Conservation (phyloP, 2,888 invertebrate species). For the Drosophila percnosoma region DNA sequence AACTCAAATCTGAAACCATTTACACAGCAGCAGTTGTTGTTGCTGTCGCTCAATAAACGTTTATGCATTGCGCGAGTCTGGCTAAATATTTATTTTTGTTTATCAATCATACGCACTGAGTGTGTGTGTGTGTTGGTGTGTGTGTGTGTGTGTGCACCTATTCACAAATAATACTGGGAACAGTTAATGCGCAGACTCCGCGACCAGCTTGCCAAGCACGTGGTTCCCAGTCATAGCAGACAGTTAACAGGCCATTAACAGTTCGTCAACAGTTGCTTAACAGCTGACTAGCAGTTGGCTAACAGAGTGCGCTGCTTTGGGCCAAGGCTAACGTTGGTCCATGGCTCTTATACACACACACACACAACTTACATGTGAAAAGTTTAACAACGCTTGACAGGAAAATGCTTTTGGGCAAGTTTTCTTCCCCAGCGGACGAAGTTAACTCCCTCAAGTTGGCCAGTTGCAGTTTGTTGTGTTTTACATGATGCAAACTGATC, state of each 20-base stretch:
- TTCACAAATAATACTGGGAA: conserved; percentile 58
- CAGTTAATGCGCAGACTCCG: conserved; percentile 67
- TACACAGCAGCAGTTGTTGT: conserved; percentile 37
- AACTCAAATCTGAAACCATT: conserved; percentile 34
- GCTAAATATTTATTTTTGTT: conserved; percentile 77
- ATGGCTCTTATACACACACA: conserved; percentile 33
- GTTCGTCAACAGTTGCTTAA: conserved; percentile 33
- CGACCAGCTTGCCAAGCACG: conserved; percentile 53
- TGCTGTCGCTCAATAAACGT: conserved; percentile 46
- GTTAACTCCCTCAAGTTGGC: conserved; percentile 28
- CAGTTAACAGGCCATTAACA: conserved; percentile 51
- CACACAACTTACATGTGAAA: conserved; percentile 23
- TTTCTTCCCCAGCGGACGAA: conserved; percentile 45
- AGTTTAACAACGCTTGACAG: conserved; percentile 69
- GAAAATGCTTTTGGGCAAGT: conserved; percentile 74
- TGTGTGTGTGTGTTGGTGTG: conserved; percentile 29
- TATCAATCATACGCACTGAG: conserved; percentile 79
- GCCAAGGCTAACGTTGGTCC: conserved; percentile 79
- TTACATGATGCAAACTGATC: conserved; percentile 36
- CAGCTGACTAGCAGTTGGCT: conserved; percentile 45
- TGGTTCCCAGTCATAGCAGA: conserved; percentile 45
- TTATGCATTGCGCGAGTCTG: conserved; percentile 73
- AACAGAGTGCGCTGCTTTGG: conserved; percentile 38
- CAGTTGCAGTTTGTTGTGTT: conserved; percentile 36
- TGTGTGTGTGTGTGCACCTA: conserved; percentile 20